Evolutionary conservation across 2,888 invertebrate species (phyloP).

Genomic region (Megaustenia siamemsis): DNA sequence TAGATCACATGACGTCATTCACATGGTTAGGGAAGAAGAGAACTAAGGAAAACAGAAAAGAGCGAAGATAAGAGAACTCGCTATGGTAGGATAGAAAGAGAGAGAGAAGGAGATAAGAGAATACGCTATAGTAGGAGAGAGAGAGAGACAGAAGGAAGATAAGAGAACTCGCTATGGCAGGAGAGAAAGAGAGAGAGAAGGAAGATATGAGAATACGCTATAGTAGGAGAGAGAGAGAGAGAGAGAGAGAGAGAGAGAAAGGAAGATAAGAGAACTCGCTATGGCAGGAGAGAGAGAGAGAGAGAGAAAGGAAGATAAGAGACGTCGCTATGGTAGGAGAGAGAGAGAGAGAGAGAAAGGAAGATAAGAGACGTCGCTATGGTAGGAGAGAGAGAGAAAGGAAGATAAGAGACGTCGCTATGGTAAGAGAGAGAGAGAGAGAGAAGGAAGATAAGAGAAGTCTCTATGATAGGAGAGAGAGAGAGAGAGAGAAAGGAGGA

Average conservation of each 20-base stretch:
- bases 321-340: background rate
- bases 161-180: too few relatives aligned
- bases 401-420: background rate
- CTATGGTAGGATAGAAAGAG: too few relatives aligned
- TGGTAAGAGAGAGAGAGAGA: background rate
- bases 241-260: background rate
- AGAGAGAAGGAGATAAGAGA: too few relatives aligned
- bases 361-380: background rate
- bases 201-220: too few relatives aligned
- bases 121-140: too few relatives aligned
- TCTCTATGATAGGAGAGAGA: background rate
- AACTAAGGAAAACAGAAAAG: too few relatives aligned
- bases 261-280: too few relatives aligned
- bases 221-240: background rate
- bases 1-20: too few relatives aligned
- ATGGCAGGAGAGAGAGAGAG: background rate
- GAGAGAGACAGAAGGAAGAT: too few relatives aligned
- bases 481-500: background rate
- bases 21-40: too few relatives aligned
- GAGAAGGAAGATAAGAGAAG: background rate
- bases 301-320: background rate
- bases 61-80: too few relatives aligned
- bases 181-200: too few relatives aligned
- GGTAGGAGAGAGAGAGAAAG: background rate
- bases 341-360: background rate